Base-by-base conservation (phyloP, 1,140 invertebrate genomes). In the Goniozus legneri region DNA sequence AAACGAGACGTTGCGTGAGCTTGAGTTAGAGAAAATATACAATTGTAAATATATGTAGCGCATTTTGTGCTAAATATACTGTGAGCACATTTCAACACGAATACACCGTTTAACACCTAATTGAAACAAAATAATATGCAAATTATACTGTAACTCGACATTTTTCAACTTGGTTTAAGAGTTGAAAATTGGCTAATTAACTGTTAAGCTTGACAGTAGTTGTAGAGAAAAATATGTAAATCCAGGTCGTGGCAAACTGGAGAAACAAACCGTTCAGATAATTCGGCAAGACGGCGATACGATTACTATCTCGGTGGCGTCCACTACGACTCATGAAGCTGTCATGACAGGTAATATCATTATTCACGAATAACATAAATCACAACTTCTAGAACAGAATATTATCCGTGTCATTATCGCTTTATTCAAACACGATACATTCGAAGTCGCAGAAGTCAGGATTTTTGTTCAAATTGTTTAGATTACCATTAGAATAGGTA, bases 231-330 rank as follows among this genome's bases (percentile, higher is more conserved):
- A 62, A 60, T 69, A 42, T 65, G 63, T 68, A 69, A 69, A 76
- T 75, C 69, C 64, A 78, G 77, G 76, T 75, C 62, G 53, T 41
- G 60, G 63, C 58, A 74, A 76, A 68, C 68, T 79, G 65, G 69
- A 75, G 75, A 82, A 80, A 79, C 80, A 66, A 71, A 70, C 79
- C 73, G 58, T 82, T 72, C 78, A 81, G 77, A 75, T 74, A 49
- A 49, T 61, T 52, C 77, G 78, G 54, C 78, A 75, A 34, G 75
- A 78, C 40, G 81, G 79, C 56, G 80, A 80, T 51, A 84, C 80
- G 52, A 78, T 83, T 50, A 79, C 82, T 38, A 82, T 82, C 63
- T 81, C 81, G 55, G 77, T 80, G 56, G 81, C 78, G 70, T 83
- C 81, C 45, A 79, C 75, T 43, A 76, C 73, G 35, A 79, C 80